Conservation (phyloP, 1,140 invertebrate species). For the Penaeus indicus region DNA sequence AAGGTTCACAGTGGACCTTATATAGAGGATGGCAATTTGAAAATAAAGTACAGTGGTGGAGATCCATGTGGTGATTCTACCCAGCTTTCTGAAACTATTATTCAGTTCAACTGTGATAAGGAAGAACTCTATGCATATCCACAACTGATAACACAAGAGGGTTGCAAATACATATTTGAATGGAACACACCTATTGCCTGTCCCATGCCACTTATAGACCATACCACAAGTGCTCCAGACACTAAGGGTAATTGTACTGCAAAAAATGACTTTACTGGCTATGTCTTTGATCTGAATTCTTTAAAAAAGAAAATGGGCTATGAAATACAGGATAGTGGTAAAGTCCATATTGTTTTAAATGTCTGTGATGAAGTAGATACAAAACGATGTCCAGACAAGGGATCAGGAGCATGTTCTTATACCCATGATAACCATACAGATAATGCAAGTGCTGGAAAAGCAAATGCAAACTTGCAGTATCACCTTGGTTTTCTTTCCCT, state of each 20-base stretch:
- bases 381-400: constrained; percentile 37
- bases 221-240: neutral
- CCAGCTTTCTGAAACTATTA: constrained; percentile 48
- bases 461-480: constrained; percentile 57
- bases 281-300: constrained; percentile 57
- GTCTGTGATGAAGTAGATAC: constrained; percentile 56
- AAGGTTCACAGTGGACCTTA: constrained; percentile 58
- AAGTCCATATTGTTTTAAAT: constrained; percentile 41
- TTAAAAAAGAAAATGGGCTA: constrained; percentile 51
- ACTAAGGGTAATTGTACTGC: constrained; percentile 51
- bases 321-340: constrained; percentile 34
- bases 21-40: constrained; percentile 55
- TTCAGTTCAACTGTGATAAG: constrained; percentile 61
- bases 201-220: constrained; percentile 10
- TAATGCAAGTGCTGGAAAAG: constrained; percentile 49
- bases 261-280: constrained; percentile 36
- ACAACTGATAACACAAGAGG: constrained; percentile 46
- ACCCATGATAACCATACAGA: constrained; percentile 16
- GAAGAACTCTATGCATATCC: constrained; percentile 53
- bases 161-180: constrained; percentile 63
- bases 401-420: constrained; percentile 36
- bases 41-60: constrained; percentile 60
- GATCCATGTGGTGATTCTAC: constrained; percentile 44
- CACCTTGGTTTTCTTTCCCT: constrained; percentile 51
- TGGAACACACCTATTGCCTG: constrained; percentile 59